These are phyloP conservation scores for Epiblema foenella DNA, from an alignment of 2,888 invertebrate genomes.

Conservation along the genomic window DNA sequence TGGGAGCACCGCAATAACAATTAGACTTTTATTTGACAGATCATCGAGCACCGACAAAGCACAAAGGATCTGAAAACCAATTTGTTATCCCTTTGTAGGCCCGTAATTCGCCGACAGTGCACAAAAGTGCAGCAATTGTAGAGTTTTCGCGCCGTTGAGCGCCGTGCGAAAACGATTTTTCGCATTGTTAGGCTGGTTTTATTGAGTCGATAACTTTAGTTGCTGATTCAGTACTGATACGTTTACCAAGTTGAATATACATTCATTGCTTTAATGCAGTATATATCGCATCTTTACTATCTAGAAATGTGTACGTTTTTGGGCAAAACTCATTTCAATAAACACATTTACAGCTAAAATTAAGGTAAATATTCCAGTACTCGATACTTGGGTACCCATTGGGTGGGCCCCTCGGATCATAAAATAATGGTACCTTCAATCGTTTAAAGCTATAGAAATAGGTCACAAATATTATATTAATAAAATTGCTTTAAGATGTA, in stretches of 20 bases:
- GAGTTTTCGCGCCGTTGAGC: conserved; percentile 41
- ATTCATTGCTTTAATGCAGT: neutral
- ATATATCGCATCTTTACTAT: neutral
- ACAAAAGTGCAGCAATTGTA: conserved; percentile 22
- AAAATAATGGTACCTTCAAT: too few species aligned
- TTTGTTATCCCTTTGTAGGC: conserved; percentile 25
- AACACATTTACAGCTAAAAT: too few species aligned
- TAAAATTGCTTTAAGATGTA: too few species aligned
- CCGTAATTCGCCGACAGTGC: conserved; percentile 27
- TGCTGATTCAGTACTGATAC: conserved; percentile 2
- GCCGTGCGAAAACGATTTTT: conserved; percentile 44
- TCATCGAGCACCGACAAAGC: conserved; percentile 42
- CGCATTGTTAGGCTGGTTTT: conserved; percentile 36
- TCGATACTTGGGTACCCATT: too few species aligned
- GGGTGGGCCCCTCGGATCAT: too few species aligned
- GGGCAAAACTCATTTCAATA: too few species aligned
- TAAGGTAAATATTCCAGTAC: too few species aligned
- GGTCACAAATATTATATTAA: too few species aligned
- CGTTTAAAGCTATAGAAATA: too few species aligned
- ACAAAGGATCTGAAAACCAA: conserved; percentile 38
- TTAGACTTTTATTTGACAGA: conserved; percentile 38
- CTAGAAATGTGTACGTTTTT: too few species aligned
- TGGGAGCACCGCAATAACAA: conserved; percentile 30
- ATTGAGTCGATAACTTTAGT: conserved; percentile 26
- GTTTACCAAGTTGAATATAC: neutral